Base-by-base conservation (phyloP, 2,888 invertebrate species). In the Cantharis flavilabris region DNA sequence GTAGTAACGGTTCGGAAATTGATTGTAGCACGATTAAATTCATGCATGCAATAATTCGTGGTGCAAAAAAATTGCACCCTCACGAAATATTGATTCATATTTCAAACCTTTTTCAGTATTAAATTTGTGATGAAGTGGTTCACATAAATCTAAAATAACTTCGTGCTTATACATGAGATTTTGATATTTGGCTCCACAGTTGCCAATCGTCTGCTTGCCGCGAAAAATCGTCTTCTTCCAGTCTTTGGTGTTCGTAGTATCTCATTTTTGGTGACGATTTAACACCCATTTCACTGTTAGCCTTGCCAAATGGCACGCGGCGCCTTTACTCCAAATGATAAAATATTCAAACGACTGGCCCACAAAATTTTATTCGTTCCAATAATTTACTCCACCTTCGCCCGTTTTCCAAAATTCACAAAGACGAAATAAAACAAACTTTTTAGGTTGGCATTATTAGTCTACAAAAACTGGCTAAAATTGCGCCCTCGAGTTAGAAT, bases 141-240 rank as follows among this genome's bases (percentile, higher is more conserved):
- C 77, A 72, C 81, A 84, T 85, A 84, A 83, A 84, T 85, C 79
- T 77, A 62, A 76, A 81, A 83, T 84, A 83, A 84, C 83, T 83
- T 80, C 84, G 84, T 84, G 85, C 84, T 84, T 83, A 81, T 83
- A 84, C 84, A 84, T 84, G 82, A 84, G 80, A 83, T 83, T 83
- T 81, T 81, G 83, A 84, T 84, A 84, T 84, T 84, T 84, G 84
- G 84, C 83, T 83, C 80, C 79, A 75, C 81, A 76, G 82, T 82
- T 80, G 83, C 82, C 84, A 83, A 83, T 84, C 80, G 81, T 69
- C 74, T 69, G 16, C 28, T 72, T 64, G 77, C 62, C 69, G 69
- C 69, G 62, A 75, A 77, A 76, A 76, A 81, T 80, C 80, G 78
- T 81, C 82, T 80, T 82, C 82, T 79, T 81, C 79, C 77, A 74